phyloP scores from a whole-genome alignment of 2,888 invertebrate genomes.

The Cephus spinipes region DNA sequence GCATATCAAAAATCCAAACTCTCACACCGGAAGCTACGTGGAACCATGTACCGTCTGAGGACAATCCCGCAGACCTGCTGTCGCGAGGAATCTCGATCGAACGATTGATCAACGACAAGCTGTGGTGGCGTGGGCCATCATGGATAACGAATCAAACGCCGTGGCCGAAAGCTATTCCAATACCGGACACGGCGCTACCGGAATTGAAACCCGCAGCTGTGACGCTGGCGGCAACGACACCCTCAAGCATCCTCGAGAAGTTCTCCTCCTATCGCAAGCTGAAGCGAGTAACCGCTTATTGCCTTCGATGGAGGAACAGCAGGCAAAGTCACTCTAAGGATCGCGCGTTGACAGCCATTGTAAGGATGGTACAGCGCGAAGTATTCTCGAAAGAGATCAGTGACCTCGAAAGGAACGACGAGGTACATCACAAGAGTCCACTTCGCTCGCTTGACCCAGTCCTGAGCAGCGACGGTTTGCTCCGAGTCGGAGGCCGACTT shows the following conservation, averaged over 20 bases:
- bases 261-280: slow-evolving; percentile 17
- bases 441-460: slow-evolving; percentile 8
- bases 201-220: slow-evolving; percentile 4
- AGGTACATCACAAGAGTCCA: slow-evolving; percentile 11
- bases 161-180: slow-evolving; percentile 12
- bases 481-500: no score
- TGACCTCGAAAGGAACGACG: neutral
- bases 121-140: slow-evolving; percentile 24
- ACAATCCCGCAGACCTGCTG: slow-evolving; percentile 30
- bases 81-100: slow-evolving; percentile 22
- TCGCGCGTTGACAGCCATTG: neutral
- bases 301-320: slow-evolving; percentile 12
- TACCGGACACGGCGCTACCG: neutral
- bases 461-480: no score
- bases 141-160: slow-evolving; percentile 9
- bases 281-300: slow-evolving; percentile 18
- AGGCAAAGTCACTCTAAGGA: neutral
- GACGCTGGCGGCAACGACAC: neutral
- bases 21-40: slow-evolving; percentile 3
- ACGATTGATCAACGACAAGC: neutral
- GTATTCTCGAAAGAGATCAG: slow-evolving; percentile 3
- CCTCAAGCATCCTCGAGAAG: slow-evolving; percentile 7
- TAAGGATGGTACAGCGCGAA: slow-evolving; percentile 12
- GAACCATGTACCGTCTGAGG: slow-evolving; percentile 15
- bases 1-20: slow-evolving; percentile 12